Conservation (phyloP, 1,140 invertebrate species). For the Lucilia cuprina region DNA sequence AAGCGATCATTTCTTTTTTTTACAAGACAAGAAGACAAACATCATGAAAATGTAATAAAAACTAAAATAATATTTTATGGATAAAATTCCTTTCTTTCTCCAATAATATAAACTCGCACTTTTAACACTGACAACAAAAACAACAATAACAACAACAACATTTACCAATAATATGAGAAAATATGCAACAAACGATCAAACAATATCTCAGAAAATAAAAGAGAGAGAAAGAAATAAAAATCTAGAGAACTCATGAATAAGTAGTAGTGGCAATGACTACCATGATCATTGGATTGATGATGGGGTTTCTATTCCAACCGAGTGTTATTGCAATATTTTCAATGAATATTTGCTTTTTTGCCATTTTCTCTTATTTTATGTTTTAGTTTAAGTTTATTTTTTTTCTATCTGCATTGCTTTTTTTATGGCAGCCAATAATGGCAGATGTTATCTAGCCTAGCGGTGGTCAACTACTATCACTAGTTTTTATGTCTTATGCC, state of each 20-base stretch:
- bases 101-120: neutral
- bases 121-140: neutral
- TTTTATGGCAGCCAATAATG: conserved; percentile 3
- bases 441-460: conserved; percentile 10
- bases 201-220: neutral
- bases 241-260: neutral
- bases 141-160: too few species aligned
- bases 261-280: neutral
- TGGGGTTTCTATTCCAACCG: conserved; percentile 4
- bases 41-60: neutral
- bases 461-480: conserved; percentile 5
- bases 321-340: neutral
- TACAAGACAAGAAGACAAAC: neutral
- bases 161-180: neutral
- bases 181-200: neutral
- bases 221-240: neutral
- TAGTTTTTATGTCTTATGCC: conserved; percentile 9
- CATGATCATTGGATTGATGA: neutral
- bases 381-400: neutral
- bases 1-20: neutral
- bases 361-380: neutral
- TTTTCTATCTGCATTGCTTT: neutral
- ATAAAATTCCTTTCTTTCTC: conserved; percentile 7
- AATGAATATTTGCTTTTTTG: neutral
- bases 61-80: conserved; percentile 16